phyloP scores from a whole-genome alignment of 2,113 vertebrate genomes.

The Puffinus mauretanicus region DNA sequence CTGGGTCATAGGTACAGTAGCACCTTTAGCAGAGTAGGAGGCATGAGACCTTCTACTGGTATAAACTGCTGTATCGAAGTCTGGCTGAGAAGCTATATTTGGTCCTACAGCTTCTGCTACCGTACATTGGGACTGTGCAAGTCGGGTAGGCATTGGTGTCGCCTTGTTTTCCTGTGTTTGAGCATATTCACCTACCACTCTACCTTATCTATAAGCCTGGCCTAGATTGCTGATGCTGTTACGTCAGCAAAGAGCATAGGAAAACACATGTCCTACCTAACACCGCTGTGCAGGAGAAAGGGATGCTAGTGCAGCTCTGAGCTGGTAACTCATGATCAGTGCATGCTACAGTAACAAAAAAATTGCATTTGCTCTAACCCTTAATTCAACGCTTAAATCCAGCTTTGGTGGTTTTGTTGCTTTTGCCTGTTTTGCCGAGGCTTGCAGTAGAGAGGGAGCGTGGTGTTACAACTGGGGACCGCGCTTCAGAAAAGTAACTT shows the following conservation, averaged over 20 bases:
- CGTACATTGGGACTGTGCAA: neutral
- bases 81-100: neutral
- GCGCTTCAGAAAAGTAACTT: neutral
- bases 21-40: neutral
- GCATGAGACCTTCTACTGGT: neutral
- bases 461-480: neutral
- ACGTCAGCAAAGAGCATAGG: neutral
- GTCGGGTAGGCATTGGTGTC: rapidly evolving
- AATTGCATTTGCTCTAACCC: neutral
- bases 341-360: neutral
- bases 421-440: neutral
- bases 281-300: neutral
- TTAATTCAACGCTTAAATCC: neutral
- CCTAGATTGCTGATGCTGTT: neutral
- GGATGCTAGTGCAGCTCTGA: neutral
- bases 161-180: neutral
- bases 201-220: neutral
- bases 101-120: neutral
- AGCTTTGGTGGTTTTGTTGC: neutral
- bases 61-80: neutral
- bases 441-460: neutral
- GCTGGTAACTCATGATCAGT: neutral
- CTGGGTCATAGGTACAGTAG: neutral
- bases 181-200: neutral
- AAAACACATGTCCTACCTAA: neutral